Base-by-base conservation (phyloP, 2,113 vertebrate species). In the Chamaetylas fuelleborni region DNA sequence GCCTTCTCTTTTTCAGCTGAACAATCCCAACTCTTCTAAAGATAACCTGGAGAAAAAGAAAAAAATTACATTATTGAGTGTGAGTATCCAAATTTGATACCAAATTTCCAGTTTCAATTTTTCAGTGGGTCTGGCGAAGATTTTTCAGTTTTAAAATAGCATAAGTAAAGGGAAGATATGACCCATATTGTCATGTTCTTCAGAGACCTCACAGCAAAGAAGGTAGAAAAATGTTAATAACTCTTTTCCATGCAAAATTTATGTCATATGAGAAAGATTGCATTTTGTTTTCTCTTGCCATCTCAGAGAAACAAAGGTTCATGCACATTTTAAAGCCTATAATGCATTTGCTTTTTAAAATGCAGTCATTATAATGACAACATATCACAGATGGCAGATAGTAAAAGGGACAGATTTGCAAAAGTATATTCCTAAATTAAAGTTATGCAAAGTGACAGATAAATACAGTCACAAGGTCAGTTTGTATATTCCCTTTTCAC, bases 371-470 rank as follows among this genome's bases (percentile, higher is more conserved):
- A 93, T 57, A 74, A 69, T 92, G 66, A 62, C 42, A 80, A 36
- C 58, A 38, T 56, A 69, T 69, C 54, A 69, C 58, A 88, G 79
- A 90, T 90, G 58, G 86, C 29, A 94, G 26, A 65, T 26, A 73
- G 40, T 57, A 87, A 94, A 95, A 71, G 9, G 81, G 62, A 76
- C 54, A 76, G 36, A 69, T 92, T 92, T 40, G 25, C n/a, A 61
- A 83, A 85, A 82, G 33, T 47, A 28, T 61, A 70, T 54, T 54
- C 29, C 62, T 38, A 71, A 57, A 69, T 57, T 81, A 11, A 23
- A 61, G 82, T 82, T 95, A 81, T 81, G 72, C 38, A 84, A 87
- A 91, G 16, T 85, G 57, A 82, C 50, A 87, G 84, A 90, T 36
- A 85, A 87, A 91, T 53, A n/a, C 33, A 90, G 42, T 56, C 58